Percentiles rank a stretch among this genome's conserved stretches.
Conservation (phyloP, 2,113 vertebrate genomes). For the Lepidothrix coronata region DNA sequence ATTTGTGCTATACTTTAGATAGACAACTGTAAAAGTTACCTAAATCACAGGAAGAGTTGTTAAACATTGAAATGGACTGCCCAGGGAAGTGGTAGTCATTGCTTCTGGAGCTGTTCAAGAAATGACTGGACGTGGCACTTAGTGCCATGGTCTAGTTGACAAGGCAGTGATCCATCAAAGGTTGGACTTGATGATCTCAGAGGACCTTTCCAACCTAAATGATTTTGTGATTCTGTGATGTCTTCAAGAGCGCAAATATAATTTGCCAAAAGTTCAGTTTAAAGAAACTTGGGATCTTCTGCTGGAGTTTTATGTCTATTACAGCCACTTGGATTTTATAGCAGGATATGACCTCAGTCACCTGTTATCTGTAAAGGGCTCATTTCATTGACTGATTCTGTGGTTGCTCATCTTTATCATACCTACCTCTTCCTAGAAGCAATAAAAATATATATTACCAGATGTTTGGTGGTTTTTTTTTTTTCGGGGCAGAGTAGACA, state of each 20-base stretch:
- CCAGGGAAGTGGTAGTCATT: neutral
- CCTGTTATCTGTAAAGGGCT: neutral
- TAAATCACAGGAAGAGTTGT: neutral
- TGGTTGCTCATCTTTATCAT: neutral
- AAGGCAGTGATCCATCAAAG: neutral
- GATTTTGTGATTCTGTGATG: neutral
- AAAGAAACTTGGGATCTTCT: neutral
- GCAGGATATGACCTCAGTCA: neutral
- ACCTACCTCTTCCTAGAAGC: neutral
- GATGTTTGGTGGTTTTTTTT: neutral
- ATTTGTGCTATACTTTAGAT: neutral
- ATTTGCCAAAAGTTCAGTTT: neutral
- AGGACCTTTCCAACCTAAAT: neutral
- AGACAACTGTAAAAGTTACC: neutral
- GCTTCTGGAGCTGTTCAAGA: neutral
- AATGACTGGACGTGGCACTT: neutral
- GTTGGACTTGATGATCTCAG: neutral
- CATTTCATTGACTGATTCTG: neutral
- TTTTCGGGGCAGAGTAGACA: fast-evolving
- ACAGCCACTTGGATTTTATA: neutral
- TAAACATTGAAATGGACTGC: neutral
- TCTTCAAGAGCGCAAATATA: neutral
- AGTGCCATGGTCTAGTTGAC: neutral
- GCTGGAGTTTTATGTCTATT: neutral
- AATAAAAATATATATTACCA: neutral